These are phyloP conservation scores for Fragum sueziense DNA, from an alignment of 2,888 invertebrate species.

Conservation along the genomic window DNA sequence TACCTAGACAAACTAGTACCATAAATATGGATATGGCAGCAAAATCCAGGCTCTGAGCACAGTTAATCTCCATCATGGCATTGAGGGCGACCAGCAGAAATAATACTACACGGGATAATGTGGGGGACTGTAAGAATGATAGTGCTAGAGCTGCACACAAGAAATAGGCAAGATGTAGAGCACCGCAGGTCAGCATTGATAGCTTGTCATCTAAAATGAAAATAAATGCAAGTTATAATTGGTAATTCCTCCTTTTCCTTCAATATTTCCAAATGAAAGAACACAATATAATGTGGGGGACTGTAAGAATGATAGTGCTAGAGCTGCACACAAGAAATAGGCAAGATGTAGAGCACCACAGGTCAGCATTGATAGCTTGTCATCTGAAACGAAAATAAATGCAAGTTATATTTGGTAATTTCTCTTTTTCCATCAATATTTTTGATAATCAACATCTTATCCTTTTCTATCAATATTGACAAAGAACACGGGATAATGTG, in stretches of 20 bases:
- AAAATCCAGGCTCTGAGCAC: conserved; percentile 67
- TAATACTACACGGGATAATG: conserved; percentile 70
- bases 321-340: conserved; percentile 76
- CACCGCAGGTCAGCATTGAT: conserved; percentile 69
- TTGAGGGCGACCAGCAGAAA: conserved; percentile 74
- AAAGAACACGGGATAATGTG: conserved; percentile 69
- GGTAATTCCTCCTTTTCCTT: no score
- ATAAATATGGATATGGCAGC: conserved; percentile 72
- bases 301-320: conserved; percentile 77
- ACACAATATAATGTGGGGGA: conserved; percentile 72
- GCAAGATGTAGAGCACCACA: conserved; percentile 73
- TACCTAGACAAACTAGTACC: conserved; percentile 67
- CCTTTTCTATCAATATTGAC: no score
- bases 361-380: conserved; percentile 71
- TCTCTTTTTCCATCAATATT: no score
- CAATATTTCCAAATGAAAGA: conserved; percentile 70
- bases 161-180: conserved; percentile 76
- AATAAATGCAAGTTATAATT: no score
- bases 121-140: conserved; percentile 76
- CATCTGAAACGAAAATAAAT: conserved; percentile 72
- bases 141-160: conserved; percentile 74
- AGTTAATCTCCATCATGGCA: conserved; percentile 73
- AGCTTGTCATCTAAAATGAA: conserved; percentile 75
- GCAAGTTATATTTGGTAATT: no score
- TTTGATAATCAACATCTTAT: no score